A percentile compares a stretch with the other conserved stretches of the same genome.
Conservation (phyloP, 2,888 invertebrate species). For the Folsomia manolachei region DNA sequence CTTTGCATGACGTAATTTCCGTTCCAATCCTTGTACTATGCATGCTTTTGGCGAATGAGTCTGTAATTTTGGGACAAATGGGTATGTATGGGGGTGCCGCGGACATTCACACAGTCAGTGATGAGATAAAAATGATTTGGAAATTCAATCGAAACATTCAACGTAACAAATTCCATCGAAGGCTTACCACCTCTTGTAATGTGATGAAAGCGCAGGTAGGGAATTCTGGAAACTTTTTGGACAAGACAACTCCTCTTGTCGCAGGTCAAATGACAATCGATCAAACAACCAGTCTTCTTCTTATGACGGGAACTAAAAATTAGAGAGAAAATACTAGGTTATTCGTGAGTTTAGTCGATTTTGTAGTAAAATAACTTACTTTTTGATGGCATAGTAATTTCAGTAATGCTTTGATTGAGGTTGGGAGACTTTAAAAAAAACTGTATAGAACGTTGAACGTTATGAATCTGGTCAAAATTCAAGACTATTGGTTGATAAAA, state of each 20-base stretch:
- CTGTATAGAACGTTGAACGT: too few relatives aligned
- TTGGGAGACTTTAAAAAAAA: too few relatives aligned
- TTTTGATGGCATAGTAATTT: too few relatives aligned
- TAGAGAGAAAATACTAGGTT: too few relatives aligned
- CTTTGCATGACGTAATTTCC: not conserved
- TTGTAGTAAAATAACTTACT: too few relatives aligned
- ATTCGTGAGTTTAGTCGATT: too few relatives aligned
- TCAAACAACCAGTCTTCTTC: not conserved
- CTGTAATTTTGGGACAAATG: not conserved
- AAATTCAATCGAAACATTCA: not conserved
- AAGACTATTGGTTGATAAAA: too few relatives aligned
- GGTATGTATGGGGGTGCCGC: not conserved
- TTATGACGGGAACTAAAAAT: not conserved
- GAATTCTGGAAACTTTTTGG: not conserved
- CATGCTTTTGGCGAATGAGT: not conserved
- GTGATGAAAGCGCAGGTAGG: not conserved
- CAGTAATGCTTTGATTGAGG: too few relatives aligned
- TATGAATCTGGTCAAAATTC: too few relatives aligned
- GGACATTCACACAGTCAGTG: not conserved
- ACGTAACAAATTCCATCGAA: not conserved
- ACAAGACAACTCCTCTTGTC: not conserved
- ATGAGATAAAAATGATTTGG: not conserved
- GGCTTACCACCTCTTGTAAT: not conserved
- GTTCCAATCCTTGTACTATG: not conserved
- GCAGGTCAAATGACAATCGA: not conserved